Conservation (phyloP, 2,888 invertebrate genomes). For the Rhodophaea formosa region DNA sequence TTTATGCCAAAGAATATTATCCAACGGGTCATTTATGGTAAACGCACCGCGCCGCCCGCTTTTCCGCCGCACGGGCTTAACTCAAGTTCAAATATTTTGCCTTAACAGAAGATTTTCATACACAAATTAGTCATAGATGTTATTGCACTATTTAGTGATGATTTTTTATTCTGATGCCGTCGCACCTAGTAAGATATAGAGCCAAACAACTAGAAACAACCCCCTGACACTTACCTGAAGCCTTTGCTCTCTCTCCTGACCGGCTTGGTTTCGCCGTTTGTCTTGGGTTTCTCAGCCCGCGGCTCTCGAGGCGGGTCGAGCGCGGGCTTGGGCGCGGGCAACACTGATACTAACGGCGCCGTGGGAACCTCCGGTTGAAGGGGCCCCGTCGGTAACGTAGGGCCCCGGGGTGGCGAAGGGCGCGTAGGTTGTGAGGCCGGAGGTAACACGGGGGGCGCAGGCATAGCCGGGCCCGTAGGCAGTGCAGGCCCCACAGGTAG, state of each 20-base stretch:
- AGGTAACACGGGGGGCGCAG: not conserved
- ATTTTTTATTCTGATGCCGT: too few species aligned
- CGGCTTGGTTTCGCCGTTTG: constrained; percentile 61
- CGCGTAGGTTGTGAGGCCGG: not conserved
- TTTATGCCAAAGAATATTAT: too few species aligned
- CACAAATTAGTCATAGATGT: too few species aligned
- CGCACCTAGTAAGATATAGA: not conserved
- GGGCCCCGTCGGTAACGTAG: constrained; percentile 17
- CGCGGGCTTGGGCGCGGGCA: constrained; percentile 22
- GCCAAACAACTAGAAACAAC: too few species aligned
- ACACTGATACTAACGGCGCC: constrained; percentile 5
- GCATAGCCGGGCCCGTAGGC: not conserved
- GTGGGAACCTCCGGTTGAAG: constrained; percentile 17
- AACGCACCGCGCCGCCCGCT: too few species aligned
- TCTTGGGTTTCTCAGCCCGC: constrained; percentile 35
- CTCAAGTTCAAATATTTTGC: too few species aligned
- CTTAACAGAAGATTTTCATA: too few species aligned
- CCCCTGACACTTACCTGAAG: constrained; percentile 59
- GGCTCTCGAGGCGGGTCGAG: constrained; percentile 30
- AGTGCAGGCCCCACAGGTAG: not conserved
- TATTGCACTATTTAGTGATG: too few species aligned
- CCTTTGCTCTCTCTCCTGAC: constrained; percentile 68
- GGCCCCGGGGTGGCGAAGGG: not conserved
- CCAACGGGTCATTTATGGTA: too few species aligned
- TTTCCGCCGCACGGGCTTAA: too few species aligned